Evolutionary conservation across 2,888 invertebrate species (phyloP).

Genomic region (Omphaloscelis lunosa): DNA sequence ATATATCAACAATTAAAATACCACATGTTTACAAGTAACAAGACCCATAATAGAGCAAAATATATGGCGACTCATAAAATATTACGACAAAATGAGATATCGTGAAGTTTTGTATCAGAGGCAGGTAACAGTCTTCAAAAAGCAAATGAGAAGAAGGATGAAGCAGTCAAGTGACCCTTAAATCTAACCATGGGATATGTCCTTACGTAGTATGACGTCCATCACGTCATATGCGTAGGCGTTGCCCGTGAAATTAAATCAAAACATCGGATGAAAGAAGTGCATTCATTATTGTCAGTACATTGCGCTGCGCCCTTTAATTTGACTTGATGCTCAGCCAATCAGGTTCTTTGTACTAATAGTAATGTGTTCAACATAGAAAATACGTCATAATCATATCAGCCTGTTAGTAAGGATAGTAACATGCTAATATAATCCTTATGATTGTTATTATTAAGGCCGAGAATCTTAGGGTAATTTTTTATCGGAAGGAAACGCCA

Average conservation of each 20-base stretch:
- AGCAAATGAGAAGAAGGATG: background rate
- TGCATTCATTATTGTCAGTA: constrained; percentile 62
- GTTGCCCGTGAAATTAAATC: constrained; percentile 66
- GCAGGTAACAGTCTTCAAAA: background rate
- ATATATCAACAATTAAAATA: background rate
- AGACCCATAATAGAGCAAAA: background rate
- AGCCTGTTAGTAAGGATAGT: background rate
- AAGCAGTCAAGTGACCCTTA: background rate
- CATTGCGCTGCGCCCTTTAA: constrained; percentile 56
- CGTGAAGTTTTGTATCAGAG: background rate
- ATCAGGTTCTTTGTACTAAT: constrained; percentile 33
- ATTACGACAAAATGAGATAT: too few relatives aligned
- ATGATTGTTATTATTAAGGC: too few relatives aligned
- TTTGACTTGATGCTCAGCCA: constrained; percentile 38
- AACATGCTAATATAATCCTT: too few relatives aligned
- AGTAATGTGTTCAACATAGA: background rate
- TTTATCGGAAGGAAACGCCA: background rate
- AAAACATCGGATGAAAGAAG: constrained; percentile 60
- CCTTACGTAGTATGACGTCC: too few relatives aligned
- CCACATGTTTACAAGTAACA: background rate
- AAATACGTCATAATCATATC: background rate
- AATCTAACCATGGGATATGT: too few relatives aligned
- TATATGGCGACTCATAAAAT: too few relatives aligned
- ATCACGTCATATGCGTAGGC: constrained; percentile 16
- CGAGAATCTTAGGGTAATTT: too few relatives aligned